Percentiles rank a stretch among this genome's conserved stretches.
Conservation (phyloP, 2,797 vertebrate genomes). For the Trichosurus vulpecula region DNA sequence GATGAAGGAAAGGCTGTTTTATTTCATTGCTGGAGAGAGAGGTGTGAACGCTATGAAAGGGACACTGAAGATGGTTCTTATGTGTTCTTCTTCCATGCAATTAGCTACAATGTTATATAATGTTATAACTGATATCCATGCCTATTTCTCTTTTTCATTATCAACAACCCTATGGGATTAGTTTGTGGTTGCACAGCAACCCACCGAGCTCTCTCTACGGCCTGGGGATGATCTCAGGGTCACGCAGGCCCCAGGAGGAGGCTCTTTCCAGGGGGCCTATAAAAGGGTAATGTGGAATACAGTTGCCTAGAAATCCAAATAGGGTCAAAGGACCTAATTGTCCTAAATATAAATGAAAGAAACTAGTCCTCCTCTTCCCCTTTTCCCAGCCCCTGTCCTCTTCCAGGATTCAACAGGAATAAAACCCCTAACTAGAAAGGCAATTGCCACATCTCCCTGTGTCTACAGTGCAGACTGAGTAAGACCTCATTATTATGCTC, state of each 20-base stretch:
- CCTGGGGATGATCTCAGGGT: not conserved
- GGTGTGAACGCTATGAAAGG: no score
- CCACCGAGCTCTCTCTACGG: not conserved
- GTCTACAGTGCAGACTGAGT: rapidly evolving
- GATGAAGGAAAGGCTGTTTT: no score
- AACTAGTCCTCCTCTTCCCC: not conserved
- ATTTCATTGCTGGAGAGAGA: no score
- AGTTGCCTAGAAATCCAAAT: not conserved
- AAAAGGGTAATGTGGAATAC: not conserved
- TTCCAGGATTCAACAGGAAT: constrained; percentile 15
- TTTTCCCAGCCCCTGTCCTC: not conserved
- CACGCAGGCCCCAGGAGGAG: not conserved
- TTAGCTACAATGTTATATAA: no score
- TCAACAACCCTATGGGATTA: no score
- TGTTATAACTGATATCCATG: no score
- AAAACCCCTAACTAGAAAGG: not conserved
- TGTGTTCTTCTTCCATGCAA: no score
- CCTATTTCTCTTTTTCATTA: no score
- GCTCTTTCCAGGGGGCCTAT: not conserved
- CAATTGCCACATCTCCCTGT: not conserved
- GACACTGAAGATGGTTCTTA: no score
- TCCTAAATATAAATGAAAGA: not conserved
- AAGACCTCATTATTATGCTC: not conserved
- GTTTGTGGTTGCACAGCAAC: not conserved
- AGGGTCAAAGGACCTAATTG: not conserved